Percentiles rank a stretch among this genome's conserved stretches.
These are phyloP conservation scores for Xiphophorus couchianus DNA, from an alignment of 2,113 vertebrate genomes.

Conservation along the genomic window DNA sequence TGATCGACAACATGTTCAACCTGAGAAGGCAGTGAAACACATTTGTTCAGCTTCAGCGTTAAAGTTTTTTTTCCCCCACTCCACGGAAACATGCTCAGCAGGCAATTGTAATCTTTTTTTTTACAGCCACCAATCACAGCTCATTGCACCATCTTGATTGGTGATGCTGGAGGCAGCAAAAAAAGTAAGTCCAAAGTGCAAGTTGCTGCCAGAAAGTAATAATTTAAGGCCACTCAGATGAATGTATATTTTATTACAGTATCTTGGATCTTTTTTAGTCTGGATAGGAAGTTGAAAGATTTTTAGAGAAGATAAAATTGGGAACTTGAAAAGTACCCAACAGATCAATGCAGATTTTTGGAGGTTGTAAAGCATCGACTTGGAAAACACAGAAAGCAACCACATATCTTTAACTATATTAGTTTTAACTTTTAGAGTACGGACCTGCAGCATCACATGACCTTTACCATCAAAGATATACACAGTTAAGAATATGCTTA, in stretches of 20 bases:
- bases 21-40: constrained; percentile 1
- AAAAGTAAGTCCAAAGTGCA: not conserved
- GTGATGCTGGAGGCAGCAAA: not conserved
- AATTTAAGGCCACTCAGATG: not conserved
- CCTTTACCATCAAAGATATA: constrained; percentile 3
- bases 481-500: not conserved
- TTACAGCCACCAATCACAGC: constrained; percentile 5
- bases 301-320: not conserved
- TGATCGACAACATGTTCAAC: not conserved
- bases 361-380: too few species aligned
- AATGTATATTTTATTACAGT: not conserved
- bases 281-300: not conserved
- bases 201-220: not conserved
- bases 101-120: not conserved
- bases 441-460: constrained; percentile 7
- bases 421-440: constrained; percentile 13
- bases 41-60: not conserved
- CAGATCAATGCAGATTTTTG: not conserved
- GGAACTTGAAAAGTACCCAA: not conserved
- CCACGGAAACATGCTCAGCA: not conserved
- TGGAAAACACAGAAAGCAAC: not conserved
- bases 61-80: not conserved
- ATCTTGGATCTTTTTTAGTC: not conserved
- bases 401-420: not conserved
- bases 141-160: not conserved